Conservation (phyloP, 2,797 vertebrate species). For the Argya squamiceps region DNA sequence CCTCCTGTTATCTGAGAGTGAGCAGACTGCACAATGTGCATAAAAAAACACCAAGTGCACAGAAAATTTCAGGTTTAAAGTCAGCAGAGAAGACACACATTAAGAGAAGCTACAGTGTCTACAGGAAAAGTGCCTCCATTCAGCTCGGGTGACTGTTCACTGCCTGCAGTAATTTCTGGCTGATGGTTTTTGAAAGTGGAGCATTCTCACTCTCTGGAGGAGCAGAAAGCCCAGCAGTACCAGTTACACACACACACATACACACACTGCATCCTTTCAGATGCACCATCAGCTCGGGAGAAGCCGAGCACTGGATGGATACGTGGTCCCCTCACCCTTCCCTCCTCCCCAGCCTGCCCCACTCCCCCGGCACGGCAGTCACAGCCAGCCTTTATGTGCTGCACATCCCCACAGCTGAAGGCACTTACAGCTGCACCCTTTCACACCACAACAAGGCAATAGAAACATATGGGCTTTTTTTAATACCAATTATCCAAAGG, state of each 20-base stretch:
- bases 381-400: constrained; percentile 62
- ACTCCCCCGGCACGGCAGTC: constrained; percentile 14
- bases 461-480: neutral
- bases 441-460: constrained; percentile 5
- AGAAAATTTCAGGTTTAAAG: neutral
- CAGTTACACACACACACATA: constrained; percentile 58
- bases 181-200: neutral
- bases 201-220: neutral
- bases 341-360: neutral
- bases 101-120: neutral
- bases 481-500: neutral
- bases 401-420: constrained; percentile 54
- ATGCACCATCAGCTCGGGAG: neutral
- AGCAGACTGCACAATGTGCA: neutral
- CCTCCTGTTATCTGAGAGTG: neutral
- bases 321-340: neutral
- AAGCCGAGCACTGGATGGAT: neutral
- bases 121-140: neutral
- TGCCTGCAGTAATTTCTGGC: neutral
- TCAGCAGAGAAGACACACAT: neutral
- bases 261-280: constrained; percentile 37
- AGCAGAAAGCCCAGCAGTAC: constrained; percentile 46
- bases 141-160: neutral
- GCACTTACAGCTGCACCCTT: constrained; percentile 45
- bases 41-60: neutral